Evolutionary conservation across 2,888 invertebrate species (phyloP).

Genomic region (Hyles lineata): DNA sequence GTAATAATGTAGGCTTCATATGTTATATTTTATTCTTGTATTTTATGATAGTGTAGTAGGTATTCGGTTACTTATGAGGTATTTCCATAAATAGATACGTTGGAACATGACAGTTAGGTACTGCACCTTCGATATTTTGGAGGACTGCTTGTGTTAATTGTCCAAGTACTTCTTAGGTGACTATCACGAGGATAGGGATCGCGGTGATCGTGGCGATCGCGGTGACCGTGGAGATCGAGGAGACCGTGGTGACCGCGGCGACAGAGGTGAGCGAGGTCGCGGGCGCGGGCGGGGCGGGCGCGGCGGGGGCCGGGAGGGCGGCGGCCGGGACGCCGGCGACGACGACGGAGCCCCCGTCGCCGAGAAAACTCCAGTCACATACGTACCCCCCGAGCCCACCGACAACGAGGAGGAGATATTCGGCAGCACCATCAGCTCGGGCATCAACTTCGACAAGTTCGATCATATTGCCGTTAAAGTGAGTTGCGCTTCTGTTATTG

Average conservation of each 20-base stretch:
- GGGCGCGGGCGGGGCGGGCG: constrained; percentile 57
- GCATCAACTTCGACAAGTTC: constrained; percentile 97
- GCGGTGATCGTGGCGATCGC: constrained; percentile 39
- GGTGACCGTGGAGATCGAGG: too few relatives aligned
- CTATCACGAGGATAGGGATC: constrained; percentile 54
- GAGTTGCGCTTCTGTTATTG: constrained; percentile 51
- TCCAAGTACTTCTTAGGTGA: constrained; percentile 36
- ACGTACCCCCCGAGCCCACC: constrained; percentile 89
- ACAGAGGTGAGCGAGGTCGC: constrained; percentile 54
- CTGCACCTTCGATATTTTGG: too few relatives aligned
- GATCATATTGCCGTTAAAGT: constrained; percentile 95
- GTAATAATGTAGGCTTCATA: too few relatives aligned
- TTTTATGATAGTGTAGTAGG: too few relatives aligned
- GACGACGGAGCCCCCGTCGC: constrained; percentile 52
- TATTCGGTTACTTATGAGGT: too few relatives aligned
- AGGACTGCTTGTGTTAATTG: neutral
- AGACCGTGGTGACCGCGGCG: constrained; percentile 51
- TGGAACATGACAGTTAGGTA: too few relatives aligned
- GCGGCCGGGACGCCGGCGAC: constrained; percentile 45
- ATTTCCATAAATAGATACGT: too few relatives aligned
- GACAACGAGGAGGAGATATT: constrained; percentile 90
- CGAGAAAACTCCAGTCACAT: constrained; percentile 81
- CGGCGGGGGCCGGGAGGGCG: constrained; percentile 49
- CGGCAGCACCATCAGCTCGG: constrained; percentile 88
- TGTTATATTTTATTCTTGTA: too few relatives aligned